Base-by-base conservation (phyloP, 2,113 vertebrate species). In the Daubentonia madagascariensis region DNA sequence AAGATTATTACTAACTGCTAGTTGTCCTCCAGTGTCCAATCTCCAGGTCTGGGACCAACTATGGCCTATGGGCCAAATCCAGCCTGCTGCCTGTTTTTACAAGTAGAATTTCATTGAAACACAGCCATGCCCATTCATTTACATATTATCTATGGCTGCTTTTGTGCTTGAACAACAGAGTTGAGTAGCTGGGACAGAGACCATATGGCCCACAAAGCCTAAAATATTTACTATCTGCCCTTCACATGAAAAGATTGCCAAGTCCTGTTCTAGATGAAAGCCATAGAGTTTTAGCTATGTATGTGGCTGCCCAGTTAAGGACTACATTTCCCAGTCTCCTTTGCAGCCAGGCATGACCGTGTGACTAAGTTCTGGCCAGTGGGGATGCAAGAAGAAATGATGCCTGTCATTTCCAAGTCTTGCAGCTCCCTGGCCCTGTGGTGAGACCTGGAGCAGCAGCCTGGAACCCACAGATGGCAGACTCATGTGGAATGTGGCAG, bases 371-470 rank as follows among this genome's bases (percentile, higher is more conserved):
- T 73, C 72, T 25, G 14, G 65, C 65, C 65, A 67, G n/a, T 67
- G 32, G 65, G 65, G 65, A n/a, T 67, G 7, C 32, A 35, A 35
- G 32, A 67, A 45, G 43, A 75, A 75, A 75, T 75, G 40, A 75
- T 75, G 13, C 25, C 11, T 75, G 43, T 8, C 12, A 25, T 75
- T 73, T 25, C 10, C 43, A 75, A 75, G 25, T 75, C 43, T 75
- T 30, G 25, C 14, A 4, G 1, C 14, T 10, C 45, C 45, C 28
- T 13, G 28, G n/a, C 3, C n/a, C 54, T 8, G 2, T 3, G 25
- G 54, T 28, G 37, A 43, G 57, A 83, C 37, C n/a, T 43, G 25
- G 25, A 40, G 80, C 57, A 30, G 37, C 80, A 83, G 37, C 23
- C 80, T 61, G 40, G 79, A 40, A 61, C 57, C 40, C 37, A 30